These are phyloP conservation scores for Labeo catla DNA, from an alignment of 2,113 vertebrate genomes.

Conservation along the genomic window DNA sequence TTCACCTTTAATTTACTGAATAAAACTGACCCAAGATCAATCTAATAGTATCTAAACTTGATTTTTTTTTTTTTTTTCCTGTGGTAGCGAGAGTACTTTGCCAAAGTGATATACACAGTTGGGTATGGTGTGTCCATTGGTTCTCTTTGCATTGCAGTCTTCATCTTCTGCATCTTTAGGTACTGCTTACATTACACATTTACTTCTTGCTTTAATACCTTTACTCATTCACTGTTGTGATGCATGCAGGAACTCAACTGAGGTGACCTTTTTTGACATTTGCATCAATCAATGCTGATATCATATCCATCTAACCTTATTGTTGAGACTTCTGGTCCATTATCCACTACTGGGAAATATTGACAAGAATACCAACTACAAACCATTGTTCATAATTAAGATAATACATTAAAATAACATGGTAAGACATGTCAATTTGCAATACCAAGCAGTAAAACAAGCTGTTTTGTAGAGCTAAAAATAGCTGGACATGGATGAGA, in stretches of 20 bases:
- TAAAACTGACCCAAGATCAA: background rate
- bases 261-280: background rate
- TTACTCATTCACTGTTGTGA: background rate
- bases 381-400: too few relatives aligned
- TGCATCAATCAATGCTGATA: background rate
- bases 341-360: too few relatives aligned
- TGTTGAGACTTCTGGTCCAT: too few relatives aligned
- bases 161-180: constrained; percentile 61
- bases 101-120: constrained; percentile 72
- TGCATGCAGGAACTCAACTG: background rate
- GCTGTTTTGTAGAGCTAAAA: too few relatives aligned
- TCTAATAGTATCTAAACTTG: background rate
- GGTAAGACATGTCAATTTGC: too few relatives aligned
- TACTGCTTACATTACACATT: background rate
- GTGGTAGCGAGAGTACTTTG: constrained; percentile 65
- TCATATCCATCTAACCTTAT: background rate
- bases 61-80: background rate
- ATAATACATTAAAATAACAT: too few relatives aligned
- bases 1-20: background rate
- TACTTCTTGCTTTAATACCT: background rate
- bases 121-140: constrained; percentile 72
- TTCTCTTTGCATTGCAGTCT: constrained; percentile 45
- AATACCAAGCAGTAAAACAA: too few relatives aligned
- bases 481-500: too few relatives aligned
- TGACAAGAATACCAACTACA: too few relatives aligned